Percentiles rank a stretch among this genome's conserved stretches.
Conservation (phyloP, 2,888 invertebrate genomes). For the Ganaspis brasiliensis region DNA sequence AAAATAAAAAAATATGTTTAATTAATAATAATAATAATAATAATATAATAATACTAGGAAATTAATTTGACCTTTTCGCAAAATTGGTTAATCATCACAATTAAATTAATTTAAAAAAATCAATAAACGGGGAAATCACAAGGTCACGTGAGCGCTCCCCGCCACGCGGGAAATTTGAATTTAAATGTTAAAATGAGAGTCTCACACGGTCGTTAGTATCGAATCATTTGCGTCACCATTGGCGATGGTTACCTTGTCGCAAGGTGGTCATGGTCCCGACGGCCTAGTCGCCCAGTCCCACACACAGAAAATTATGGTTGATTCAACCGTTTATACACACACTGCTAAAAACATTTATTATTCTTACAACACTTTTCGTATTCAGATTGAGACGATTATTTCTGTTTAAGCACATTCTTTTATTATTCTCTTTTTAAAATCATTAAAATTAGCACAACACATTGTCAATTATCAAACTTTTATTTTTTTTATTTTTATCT, state of each 20-base stretch:
- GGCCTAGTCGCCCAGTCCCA: constrained; percentile 63
- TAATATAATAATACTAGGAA: too few species aligned
- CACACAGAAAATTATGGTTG: constrained; percentile 33
- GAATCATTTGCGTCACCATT: constrained; percentile 40
- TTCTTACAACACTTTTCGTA: neutral
- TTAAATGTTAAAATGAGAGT: constrained; percentile 3
- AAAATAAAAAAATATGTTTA: too few species aligned
- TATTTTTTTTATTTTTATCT: too few species aligned
- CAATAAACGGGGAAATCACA: neutral
- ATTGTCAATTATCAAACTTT: too few species aligned
- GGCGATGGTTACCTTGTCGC: constrained; percentile 75
- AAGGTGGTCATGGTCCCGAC: constrained; percentile 79
- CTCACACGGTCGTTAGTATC: constrained; percentile 26
- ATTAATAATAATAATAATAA: too few species aligned
- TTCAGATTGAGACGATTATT: neutral
- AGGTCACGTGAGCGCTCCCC: constrained; percentile 2
- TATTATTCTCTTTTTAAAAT: too few species aligned
- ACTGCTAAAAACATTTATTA: constrained; percentile 18
- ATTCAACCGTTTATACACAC: constrained; percentile 35
- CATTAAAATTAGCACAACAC: too few species aligned
- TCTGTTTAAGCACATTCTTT: neutral
- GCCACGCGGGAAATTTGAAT: constrained; percentile 25
- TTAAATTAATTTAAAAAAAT: too few species aligned
- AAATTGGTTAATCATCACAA: too few species aligned
- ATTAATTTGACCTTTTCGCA: too few species aligned